phyloP scores from a whole-genome alignment of 2,797 vertebrate species.

The Smutsia temminckii region DNA sequence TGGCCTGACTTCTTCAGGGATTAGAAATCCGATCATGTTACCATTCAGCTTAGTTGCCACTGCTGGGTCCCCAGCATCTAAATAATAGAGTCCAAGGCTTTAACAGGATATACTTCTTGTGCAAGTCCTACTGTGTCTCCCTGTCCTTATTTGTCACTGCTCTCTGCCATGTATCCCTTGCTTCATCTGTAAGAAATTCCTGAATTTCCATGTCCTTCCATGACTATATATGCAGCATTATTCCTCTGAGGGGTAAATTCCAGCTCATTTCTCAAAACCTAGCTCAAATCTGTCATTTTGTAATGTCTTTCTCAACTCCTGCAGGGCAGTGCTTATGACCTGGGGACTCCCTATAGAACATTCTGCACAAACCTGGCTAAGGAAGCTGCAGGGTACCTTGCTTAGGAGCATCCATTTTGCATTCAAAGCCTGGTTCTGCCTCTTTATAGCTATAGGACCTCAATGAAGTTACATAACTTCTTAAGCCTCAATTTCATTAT shows the following conservation, averaged over 20 bases:
- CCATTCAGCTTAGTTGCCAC: neutral
- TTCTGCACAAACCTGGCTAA: neutral
- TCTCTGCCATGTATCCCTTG: neutral
- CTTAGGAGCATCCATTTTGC: neutral
- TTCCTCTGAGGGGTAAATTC: neutral
- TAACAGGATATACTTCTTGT: neutral
- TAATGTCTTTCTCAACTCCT: neutral
- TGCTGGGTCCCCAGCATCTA: neutral
- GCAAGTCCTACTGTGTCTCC: neutral
- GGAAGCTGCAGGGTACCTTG: neutral
- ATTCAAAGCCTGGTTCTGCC: conserved; percentile 27
- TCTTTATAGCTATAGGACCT: conserved; percentile 4
- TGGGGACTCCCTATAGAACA: neutral
- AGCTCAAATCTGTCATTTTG: neutral
- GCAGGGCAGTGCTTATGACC: neutral
- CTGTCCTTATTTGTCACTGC: neutral
- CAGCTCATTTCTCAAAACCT: conserved; percentile 39
- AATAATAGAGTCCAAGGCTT: neutral
- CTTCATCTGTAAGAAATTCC: neutral
- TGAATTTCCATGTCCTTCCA: neutral
- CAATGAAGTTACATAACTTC: conserved; percentile 36
- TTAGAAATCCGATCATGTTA: conserved; percentile 33
- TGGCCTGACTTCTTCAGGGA: neutral
- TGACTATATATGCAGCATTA: neutral
- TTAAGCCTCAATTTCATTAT: neutral